A percentile compares a stretch with the other conserved stretches of the same genome.
These are phyloP conservation scores for Saccopteryx leptura DNA, from an alignment of 2,113 vertebrate species.

Conservation along the genomic window DNA sequence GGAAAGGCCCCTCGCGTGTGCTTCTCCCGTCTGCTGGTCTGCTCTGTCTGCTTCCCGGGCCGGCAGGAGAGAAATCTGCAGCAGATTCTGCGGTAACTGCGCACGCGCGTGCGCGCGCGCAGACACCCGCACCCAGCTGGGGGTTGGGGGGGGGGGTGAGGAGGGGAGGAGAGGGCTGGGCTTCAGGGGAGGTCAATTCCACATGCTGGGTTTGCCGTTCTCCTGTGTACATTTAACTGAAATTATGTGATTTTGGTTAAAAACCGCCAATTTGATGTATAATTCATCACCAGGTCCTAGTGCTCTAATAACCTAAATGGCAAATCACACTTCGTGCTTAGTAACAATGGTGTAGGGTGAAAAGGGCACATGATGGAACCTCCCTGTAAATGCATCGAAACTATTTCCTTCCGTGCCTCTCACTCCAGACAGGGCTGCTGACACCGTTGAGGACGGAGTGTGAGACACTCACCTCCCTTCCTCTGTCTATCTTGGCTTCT, in stretches of 20 bases:
- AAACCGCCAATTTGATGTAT: background rate
- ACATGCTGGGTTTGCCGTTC: background rate
- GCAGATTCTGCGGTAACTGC: slow-evolving; percentile 67
- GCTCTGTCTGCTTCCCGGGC: slow-evolving; percentile 73
- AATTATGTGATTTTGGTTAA: background rate
- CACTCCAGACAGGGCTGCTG: background rate
- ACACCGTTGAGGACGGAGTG: background rate
- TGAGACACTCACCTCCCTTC: background rate
- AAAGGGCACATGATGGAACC: background rate
- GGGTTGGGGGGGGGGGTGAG: too few relatives aligned
- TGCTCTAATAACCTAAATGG: slow-evolving; percentile 12
- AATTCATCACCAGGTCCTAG: background rate
- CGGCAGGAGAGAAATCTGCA: slow-evolving; percentile 79
- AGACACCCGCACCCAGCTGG: background rate
- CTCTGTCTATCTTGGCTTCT: background rate
- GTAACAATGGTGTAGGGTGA: background rate
- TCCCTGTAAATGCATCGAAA: background rate
- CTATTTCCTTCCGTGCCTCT: background rate
- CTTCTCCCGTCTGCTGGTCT: slow-evolving; percentile 87
- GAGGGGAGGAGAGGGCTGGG: background rate
- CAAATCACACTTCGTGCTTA: background rate
- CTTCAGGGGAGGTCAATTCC: background rate
- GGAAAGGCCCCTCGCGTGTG: slow-evolving; percentile 84
- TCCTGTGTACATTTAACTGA: slow-evolving; percentile 3
- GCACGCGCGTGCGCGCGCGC: background rate